phyloP scores from a whole-genome alignment of 2,797 vertebrate genomes.

The Acanthornis magna region DNA sequence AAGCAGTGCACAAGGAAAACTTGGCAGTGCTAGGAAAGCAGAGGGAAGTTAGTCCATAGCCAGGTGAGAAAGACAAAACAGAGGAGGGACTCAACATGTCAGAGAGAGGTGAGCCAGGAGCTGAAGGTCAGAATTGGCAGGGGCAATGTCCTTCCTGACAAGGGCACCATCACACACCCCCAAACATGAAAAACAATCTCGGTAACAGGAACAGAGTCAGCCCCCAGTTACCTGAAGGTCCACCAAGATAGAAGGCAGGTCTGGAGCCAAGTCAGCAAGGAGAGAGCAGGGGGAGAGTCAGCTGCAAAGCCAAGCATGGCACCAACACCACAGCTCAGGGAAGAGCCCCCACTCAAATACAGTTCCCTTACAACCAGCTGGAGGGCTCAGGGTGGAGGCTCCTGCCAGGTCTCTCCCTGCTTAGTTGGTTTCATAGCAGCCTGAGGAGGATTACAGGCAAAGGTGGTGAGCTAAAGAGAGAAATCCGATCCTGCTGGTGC shows the following conservation, averaged over 20 bases:
- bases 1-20: neutral
- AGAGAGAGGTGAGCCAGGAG: neutral
- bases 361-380: fast-evolving
- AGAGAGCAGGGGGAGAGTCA: neutral
- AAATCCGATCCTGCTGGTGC: neutral
- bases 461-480: neutral
- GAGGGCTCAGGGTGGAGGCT: fast-evolving
- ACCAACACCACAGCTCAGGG: neutral
- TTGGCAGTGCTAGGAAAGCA: fast-evolving
- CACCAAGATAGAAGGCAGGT: neutral
- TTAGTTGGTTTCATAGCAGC: neutral
- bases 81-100: fast-evolving
- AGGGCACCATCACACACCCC: too few relatives aligned
- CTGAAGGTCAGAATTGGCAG: neutral
- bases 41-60: neutral
- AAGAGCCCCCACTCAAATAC: fast-evolving
- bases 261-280: neutral
- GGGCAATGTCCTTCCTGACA: neutral
- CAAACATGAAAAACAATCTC: neutral
- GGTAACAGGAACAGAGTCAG: neutral
- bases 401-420: fast-evolving
- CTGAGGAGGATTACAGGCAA: neutral
- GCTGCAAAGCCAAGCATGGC: neutral
- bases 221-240: neutral
- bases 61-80: neutral